Base-by-base conservation (phyloP, 2,113 vertebrate species). In the Calyptommatus sinebrachiatus region DNA sequence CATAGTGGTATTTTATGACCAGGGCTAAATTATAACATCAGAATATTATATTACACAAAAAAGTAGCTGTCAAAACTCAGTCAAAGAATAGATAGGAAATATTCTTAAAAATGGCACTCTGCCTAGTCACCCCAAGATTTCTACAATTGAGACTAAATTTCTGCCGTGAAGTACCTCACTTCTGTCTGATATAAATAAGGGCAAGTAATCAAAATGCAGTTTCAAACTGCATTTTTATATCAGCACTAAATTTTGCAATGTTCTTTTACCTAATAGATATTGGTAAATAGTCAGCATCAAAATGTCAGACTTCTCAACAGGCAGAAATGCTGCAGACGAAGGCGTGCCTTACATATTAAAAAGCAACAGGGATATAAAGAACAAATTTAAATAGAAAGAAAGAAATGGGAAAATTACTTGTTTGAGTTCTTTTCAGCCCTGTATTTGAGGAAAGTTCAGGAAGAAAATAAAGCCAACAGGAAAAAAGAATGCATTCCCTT, bases 361-460 rank as follows among this genome's bases (percentile, higher is more conserved):
- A 71, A 71, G 22, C 69, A 45, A 26, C 3, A n/a, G 45, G 28
- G 46, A 24, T 26, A 22, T 46, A 5, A 69, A 60, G 14, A 69
- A 41, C 20, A 29, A 41, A 41, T 18, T 31, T 9, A 79, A 29
- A n/a, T n/a, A n/a, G 7, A 79, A 63, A 12, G 68, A 53, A 48
- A 69, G 65, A 48, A 24, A 41, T 8, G 4, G 8, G 12, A 66
- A 29, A 18, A 29, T 29, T 22, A 18, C 65, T 6, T 66, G 14
- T 7, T 71, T 60, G 26, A 63, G 45, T 71, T 79, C 46, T 78
- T 69, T 50, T 72, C 26, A 80, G 73, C 73, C 45, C 53, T 31
- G 45, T 62, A 65, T 57, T 53, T 41, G 31, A 68, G 70, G 26
- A 22, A 45, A 29, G 50, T 26, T 22, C 14, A n/a, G 20, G 31